Evolutionary conservation across 30 jellyfish, hydroid and myxozoan genomes (phyloP), one percentile per base, ranked within the genome.

Genomic region (Aurelia aurita): DNA sequence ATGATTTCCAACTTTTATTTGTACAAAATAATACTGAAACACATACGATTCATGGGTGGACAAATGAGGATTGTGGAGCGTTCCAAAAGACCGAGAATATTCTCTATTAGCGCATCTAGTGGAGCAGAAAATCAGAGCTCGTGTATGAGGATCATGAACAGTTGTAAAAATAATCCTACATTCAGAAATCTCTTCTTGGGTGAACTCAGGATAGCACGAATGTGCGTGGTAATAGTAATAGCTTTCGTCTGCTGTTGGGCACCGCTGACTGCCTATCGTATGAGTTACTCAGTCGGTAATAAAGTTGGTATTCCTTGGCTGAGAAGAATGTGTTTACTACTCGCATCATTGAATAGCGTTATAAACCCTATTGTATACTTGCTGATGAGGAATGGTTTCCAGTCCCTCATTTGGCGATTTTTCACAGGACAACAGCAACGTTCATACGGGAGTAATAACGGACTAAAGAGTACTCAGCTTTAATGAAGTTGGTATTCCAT

Each of bases 181-280:
- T 44, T 53, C 54, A 31, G 45, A 27, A 78, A 65, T 7, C 28
- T 69, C 4, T 58, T 54, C 27, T 39, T 55, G 57, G 58, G 71
- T 12, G 91, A 82, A 68, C 69, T 82, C 71, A 82, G 58, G 28
- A 80, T 80, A 5, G 91, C 91, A 21, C 70, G 58, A 43, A 35
- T 69, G 46, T 82, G 91, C 72, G 71, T 82, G n/a, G 43, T 58
- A 25, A 82, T 82, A 62, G 62, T 78, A 25, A 20, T 82, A 19
- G 34, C 71, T n/a, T 82, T 82, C 31, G 60, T 69, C 31, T 20
- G 35, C 27, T 58, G 84, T 28, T 68, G 91, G 91, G 49, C 43
- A 15, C 91, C 91, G 10, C 35, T 82, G 60, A 35, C 84, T 3
- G 27, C 79, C 35, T 82, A 82, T 49, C 51, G 91, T 0, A 12